Evolutionary conservation across 23 tunicate species (phyloP), one percentile per base, ranked within the genome.

Genomic region (Styela clava): DNA sequence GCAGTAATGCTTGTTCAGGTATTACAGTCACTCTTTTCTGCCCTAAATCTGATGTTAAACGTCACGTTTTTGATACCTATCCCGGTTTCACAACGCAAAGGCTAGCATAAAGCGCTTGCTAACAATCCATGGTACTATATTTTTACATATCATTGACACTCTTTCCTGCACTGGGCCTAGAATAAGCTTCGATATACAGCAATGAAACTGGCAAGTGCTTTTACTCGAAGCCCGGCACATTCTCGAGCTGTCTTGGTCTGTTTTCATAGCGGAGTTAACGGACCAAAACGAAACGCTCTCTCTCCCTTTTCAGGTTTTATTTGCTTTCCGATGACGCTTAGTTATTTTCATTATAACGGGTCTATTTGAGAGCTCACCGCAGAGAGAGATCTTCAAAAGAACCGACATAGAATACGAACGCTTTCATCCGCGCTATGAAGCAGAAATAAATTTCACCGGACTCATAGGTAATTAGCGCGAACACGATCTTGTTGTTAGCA

Each of bases 311-410:
- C 56, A 44, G 56, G 9, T 44, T 44, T 44, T 44, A 44, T 44
- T 44, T 44, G 56, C 56, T 44, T 44, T 44, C 56, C 56, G 12
- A 44, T 12, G 12, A 44, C 56, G 77, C 77, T 21, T 71, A 33
- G 32, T 29, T 34, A 21, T 71, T 71, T 34, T 21, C 37, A 30
- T 71, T 30, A 71, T 71, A 34, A 71, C 77, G 77, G 34, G 77
- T 71, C 77, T 71, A 71, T 71, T 71, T 71, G 77, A 71, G 35
- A 29, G 34, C 77, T 16, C 35, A 71, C 35, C 32, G 77, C 32
- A 22, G 34, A 32, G 35, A n/a, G n/a, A 71, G 32, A 71, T 34
- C 77, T 3, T 71, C 77, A 71, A 71, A 71, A 18, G 37, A 33
- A 34, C 32, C 77, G 35, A 18, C 35, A 71, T 71, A 5, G 77